phyloP scores from a whole-genome alignment of 2,113 vertebrate species.

The Lepisosteus oculatus region DNA sequence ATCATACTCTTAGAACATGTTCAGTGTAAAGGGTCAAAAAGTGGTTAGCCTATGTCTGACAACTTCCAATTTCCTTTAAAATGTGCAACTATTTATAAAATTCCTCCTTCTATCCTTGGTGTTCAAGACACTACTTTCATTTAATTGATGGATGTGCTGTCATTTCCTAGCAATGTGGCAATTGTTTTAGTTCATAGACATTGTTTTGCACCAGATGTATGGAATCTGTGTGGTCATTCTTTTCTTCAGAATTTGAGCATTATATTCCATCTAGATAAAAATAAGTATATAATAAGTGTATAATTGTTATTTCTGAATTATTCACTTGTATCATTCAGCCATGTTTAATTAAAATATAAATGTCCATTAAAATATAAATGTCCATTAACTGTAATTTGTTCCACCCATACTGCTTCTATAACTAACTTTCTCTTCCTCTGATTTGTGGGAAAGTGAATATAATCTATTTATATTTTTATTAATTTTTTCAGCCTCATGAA shows the following conservation, averaged over 20 bases:
- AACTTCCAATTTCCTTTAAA: slow-evolving; percentile 65
- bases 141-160: slow-evolving; percentile 83
- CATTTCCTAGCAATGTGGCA: slow-evolving; percentile 62
- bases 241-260: slow-evolving; percentile 28
- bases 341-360: too few relatives aligned
- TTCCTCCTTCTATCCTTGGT: slow-evolving; percentile 71
- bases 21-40: slow-evolving; percentile 44
- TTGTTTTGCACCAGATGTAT: slow-evolving; percentile 53
- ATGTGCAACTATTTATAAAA: slow-evolving; percentile 64
- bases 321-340: too few relatives aligned
- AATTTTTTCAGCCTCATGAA: too few relatives aligned
- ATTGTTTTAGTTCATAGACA: slow-evolving; percentile 73
- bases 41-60: slow-evolving; percentile 57
- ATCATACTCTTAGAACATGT: slow-evolving; percentile 41
- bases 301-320: too few relatives aligned
- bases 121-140: slow-evolving; percentile 72
- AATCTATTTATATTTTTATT: too few relatives aligned
- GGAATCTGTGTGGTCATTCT: slow-evolving; percentile 41
- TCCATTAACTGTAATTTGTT: too few relatives aligned
- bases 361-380: too few relatives aligned
- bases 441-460: too few relatives aligned
- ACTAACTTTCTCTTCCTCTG: too few relatives aligned
- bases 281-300: too few relatives aligned
- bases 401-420: too few relatives aligned
- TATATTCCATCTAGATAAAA: too few relatives aligned